phyloP scores from a whole-genome alignment of 2,113 vertebrate genomes.

The Microtus ochrogaster region DNA sequence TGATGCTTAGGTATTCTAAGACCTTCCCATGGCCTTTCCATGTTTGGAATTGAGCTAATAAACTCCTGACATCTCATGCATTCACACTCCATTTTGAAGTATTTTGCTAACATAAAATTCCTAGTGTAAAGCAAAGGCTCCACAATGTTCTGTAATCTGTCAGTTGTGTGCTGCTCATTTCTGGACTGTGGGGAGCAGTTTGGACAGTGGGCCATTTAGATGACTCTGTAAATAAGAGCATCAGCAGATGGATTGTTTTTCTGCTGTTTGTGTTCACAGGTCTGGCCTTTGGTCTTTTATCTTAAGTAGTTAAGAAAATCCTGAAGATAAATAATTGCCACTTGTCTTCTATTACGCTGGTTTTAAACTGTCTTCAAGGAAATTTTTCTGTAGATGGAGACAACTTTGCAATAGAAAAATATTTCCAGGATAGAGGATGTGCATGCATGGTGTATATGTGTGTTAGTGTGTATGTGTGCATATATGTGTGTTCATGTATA shows the following conservation, averaged over 20 bases:
- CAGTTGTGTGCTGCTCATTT: constrained; percentile 61
- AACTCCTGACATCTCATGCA: constrained; percentile 43
- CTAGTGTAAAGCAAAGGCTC: constrained; percentile 61
- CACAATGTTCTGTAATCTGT: constrained; percentile 54
- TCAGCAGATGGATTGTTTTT: constrained; percentile 5
- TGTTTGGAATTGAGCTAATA: constrained; percentile 60
- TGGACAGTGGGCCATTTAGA: constrained; percentile 9
- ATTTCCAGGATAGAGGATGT: constrained; percentile 56
- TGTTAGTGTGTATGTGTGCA: background rate
- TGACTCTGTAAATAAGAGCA: constrained; percentile 34
- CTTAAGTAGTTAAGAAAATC: constrained; percentile 69
- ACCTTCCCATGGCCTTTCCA: constrained; percentile 51
- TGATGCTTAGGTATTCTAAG: constrained; percentile 51
- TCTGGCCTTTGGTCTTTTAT: constrained; percentile 60
- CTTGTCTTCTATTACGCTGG: constrained; percentile 22
- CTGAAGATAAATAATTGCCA: constrained; percentile 57
- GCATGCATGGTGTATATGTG: background rate
- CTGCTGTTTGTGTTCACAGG: constrained; percentile 24
- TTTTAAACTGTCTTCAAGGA: constrained; percentile 62
- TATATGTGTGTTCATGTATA: background rate
- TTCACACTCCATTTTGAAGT: constrained; percentile 61
- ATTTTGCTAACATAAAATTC: constrained; percentile 61
- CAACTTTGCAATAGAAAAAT: constrained; percentile 66
- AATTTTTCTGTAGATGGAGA: constrained; percentile 70
- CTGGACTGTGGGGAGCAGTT: constrained; percentile 53